Evolutionary conservation across 2,797 vertebrate species (phyloP).

Genomic region (Girardinus metallicus): DNA sequence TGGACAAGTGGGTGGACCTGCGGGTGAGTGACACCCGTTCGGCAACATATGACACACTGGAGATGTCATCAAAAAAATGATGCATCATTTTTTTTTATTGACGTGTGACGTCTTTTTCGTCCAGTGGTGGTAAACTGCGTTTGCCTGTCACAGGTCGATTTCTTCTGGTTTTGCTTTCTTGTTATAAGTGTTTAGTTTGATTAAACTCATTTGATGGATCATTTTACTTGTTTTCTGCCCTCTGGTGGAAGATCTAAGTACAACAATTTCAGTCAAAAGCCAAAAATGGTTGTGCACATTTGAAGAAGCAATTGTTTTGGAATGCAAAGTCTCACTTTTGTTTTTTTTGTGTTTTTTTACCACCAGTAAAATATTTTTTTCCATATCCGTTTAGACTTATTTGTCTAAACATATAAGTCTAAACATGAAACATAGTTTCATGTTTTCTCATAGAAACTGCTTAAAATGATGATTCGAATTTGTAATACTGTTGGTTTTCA

Average conservation of each 20-base stretch:
- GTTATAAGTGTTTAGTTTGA: background rate
- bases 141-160: background rate
- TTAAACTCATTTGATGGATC: background rate
- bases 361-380: background rate
- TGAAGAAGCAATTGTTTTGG: background rate
- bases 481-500: background rate
- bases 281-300: background rate
- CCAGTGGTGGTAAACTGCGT: background rate
- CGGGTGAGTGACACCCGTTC: constrained; percentile 67
- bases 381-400: background rate
- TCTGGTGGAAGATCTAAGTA: constrained; percentile 45
- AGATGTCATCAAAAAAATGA: too few relatives aligned
- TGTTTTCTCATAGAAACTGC: background rate
- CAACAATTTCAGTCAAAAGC: constrained; percentile 30
- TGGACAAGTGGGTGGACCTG: constrained; percentile 96
- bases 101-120: background rate
- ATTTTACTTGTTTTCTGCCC: constrained; percentile 18
- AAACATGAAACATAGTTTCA: too few relatives aligned
- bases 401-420: too few relatives aligned
- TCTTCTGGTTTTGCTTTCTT: background rate
- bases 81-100: too few relatives aligned
- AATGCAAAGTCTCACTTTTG: background rate
- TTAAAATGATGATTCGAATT: background rate
- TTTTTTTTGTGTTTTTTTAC: background rate
- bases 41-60: background rate